Evolutionary conservation across 2,797 vertebrate species (phyloP).

Genomic region (Channa striata): DNA sequence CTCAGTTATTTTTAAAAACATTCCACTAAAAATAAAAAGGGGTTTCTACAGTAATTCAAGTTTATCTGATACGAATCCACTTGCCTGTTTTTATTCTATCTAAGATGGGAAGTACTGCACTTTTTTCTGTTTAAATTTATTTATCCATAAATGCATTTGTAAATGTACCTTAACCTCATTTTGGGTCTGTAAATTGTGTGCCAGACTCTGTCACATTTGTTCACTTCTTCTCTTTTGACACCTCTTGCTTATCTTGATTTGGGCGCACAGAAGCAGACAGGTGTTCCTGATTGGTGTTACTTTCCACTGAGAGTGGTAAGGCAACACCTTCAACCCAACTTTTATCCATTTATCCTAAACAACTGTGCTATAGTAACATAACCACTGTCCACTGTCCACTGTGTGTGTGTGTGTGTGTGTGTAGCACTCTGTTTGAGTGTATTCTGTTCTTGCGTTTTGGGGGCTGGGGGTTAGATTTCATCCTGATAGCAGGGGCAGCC

Average conservation of each 20-base stretch:
- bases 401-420: conserved; percentile 31
- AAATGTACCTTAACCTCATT: conserved; percentile 7
- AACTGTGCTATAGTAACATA: conserved; percentile 75
- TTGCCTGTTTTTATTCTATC: too few relatives aligned
- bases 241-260: conserved; percentile 71
- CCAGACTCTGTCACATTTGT: conserved; percentile 49
- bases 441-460: conserved; percentile 74
- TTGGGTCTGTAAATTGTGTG: not conserved
- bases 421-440: conserved; percentile 44
- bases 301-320: conserved; percentile 64
- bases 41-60: too few relatives aligned
- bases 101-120: too few relatives aligned
- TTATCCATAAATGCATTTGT: not conserved
- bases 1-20: too few relatives aligned
- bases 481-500: conserved; percentile 79
- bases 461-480: conserved; percentile 83
- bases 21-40: too few relatives aligned
- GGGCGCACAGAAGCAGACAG: conserved; percentile 64
- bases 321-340: conserved; percentile 68
- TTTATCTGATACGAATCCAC: too few relatives aligned
- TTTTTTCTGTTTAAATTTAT: not conserved
- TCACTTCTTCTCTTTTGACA: conserved; percentile 59
- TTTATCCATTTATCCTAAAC: conserved; percentile 73
- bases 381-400: conserved; percentile 52
- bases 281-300: conserved; percentile 65